These are phyloP conservation scores for Actias luna DNA, from an alignment of 2,888 invertebrate genomes.

Conservation along the genomic window DNA sequence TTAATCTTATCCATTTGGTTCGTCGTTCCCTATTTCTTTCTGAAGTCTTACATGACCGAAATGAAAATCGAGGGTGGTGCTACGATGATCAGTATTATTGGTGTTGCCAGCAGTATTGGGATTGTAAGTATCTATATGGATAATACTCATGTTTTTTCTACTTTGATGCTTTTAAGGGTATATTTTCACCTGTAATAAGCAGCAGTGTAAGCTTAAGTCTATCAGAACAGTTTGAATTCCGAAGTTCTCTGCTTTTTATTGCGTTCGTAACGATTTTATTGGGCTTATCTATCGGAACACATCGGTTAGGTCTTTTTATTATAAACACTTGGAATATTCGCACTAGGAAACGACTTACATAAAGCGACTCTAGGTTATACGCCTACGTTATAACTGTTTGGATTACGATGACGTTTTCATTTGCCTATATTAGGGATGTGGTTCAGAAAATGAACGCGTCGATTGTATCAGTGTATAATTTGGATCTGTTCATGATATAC, in stretches of 20 bases:
- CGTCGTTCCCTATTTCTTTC: slow-evolving; percentile 96
- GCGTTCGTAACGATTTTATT: not conserved
- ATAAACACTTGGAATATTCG: not conserved
- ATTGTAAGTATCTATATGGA: slow-evolving; percentile 82
- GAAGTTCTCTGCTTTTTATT: not conserved
- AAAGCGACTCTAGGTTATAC: not conserved
- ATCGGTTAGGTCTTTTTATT: not conserved
- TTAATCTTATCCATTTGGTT: slow-evolving; percentile 95
- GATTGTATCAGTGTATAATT: no score
- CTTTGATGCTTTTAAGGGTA: not conserved
- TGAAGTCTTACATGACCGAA: slow-evolving; percentile 83
- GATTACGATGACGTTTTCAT: no score
- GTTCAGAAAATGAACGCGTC: no score
- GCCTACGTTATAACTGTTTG: no score
- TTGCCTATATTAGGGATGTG: no score
- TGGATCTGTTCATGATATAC: no score
- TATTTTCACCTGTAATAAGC: not conserved
- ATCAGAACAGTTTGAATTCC: not conserved
- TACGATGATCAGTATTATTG: slow-evolving; percentile 91
- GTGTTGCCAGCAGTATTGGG: slow-evolving; percentile 93
- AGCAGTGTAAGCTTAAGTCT: not conserved
- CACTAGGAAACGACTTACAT: not conserved
- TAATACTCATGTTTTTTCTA: not conserved
- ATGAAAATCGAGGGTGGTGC: slow-evolving; percentile 87
- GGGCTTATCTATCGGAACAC: not conserved